A percentile compares a stretch with the other conserved stretches of the same genome.
phyloP scores from a whole-genome alignment of 2,797 vertebrate species.

The Sebastes alutus region DNA sequence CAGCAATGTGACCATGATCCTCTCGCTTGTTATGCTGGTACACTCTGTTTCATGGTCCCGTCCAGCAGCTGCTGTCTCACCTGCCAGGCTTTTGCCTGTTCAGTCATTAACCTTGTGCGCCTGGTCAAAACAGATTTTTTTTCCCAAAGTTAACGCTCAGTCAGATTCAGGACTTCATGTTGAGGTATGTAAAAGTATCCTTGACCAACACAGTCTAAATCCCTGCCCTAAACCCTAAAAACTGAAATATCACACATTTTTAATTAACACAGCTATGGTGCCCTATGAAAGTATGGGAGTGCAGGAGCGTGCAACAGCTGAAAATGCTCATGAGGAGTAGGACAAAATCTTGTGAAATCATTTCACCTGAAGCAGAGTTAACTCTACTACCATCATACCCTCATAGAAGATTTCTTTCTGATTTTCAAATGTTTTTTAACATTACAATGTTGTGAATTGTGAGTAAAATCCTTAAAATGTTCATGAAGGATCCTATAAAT shows the following conservation, averaged over 20 bases:
- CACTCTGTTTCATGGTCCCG: slow-evolving; percentile 6
- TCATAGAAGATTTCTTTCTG: neutral
- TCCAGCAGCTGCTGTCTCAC: slow-evolving; percentile 26
- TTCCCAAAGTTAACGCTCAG: fast-evolving
- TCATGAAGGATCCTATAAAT: neutral
- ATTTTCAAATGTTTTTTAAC: neutral
- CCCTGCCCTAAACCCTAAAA: too few relatives aligned
- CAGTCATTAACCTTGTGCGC: slow-evolving; percentile 1
- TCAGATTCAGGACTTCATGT: neutral
- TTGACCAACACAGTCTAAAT: neutral
- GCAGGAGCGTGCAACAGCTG: neutral
- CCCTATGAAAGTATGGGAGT: neutral
- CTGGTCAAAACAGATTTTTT: neutral
- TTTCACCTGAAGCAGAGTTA: neutral
- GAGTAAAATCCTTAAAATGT: neutral
- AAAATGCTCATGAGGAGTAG: neutral
- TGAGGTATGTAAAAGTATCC: neutral
- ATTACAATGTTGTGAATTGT: neutral
- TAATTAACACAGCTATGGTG: neutral
- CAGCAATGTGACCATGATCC: slow-evolving; percentile 21
- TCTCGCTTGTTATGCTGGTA: neutral
- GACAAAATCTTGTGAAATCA: neutral
- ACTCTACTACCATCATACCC: neutral
- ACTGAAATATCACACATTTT: neutral
- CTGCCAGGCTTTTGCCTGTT: neutral